Percentiles rank a stretch among this genome's conserved stretches.
Conservation (phyloP, 2,888 invertebrate species). For the Himalopsyche kuldschensis region DNA sequence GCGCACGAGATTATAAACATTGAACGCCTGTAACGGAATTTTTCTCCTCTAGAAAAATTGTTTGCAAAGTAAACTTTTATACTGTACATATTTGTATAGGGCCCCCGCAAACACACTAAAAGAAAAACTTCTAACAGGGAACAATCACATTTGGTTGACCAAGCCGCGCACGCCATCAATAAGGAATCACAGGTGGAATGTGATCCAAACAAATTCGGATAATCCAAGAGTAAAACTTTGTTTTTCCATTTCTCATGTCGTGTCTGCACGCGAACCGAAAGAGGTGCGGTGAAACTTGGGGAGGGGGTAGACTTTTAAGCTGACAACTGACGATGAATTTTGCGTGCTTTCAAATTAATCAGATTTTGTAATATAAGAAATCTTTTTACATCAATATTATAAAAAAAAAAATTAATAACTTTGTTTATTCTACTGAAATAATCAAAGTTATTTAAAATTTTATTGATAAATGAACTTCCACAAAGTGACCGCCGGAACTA, state of each 20-base stretch:
- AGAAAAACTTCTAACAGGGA: neutral
- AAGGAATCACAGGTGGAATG: slow-evolving; percentile 35
- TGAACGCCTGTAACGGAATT: neutral
- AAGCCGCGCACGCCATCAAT: slow-evolving; percentile 24
- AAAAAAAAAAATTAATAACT: no score
- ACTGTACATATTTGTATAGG: neutral
- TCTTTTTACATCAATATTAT: no score
- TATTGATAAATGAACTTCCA: no score
- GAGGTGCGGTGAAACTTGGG: neutral
- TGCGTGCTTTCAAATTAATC: no score
- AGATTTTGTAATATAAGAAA: no score
- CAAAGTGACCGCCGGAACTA: no score
- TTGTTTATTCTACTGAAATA: no score
- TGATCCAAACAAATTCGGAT: slow-evolving; percentile 30
- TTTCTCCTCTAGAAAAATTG: neutral
- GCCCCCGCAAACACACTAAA: neutral
- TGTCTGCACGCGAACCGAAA: slow-evolving; percentile 17
- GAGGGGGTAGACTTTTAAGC: neutral
- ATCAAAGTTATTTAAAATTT: no score
- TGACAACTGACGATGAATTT: neutral
- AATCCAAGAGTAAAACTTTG: slow-evolving; percentile 24
- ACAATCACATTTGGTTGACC: neutral
- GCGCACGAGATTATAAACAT: neutral
- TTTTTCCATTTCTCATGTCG: slow-evolving; percentile 33
- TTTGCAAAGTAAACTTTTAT: neutral